Evolutionary conservation across 23 tunicate species (phyloP), one percentile per base, ranked within the genome.

Genomic region (Oikopleura albicans): DNA sequence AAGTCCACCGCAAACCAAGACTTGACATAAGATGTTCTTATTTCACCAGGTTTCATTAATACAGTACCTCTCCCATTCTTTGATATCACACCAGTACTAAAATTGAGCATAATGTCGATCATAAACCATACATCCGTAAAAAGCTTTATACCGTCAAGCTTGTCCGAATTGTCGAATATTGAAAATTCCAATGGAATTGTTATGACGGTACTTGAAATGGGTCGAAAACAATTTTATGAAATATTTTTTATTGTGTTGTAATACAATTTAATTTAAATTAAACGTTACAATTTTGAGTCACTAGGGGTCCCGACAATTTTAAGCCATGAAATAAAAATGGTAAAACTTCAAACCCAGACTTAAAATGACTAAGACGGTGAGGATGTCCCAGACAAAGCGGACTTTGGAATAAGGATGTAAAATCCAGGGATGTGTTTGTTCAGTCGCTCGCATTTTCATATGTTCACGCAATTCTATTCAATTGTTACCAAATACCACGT

Each of bases 41-140:
- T 49, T 8, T 8, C 12, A 8, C 12, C 12, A 49, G 12, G 63
- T 12, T 49, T 49, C 63, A 49, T 49, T 49, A 8, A 12, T 8
- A 49, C 63, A 8, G 63, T 49, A 49, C 22, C 22, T 49, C 63
- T 49, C 22, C 63, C 63, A 49, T 12, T 8, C 12, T 49, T 49
- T 12, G 22, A 12, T 49, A 49, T 22, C 12, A 49, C 63, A 8
- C 97, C 97, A 1, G 97, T 91, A 39, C 92, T 87, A 83, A 91
- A 91, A 57, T 91, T 91, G 0, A 91, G 49, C 2, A 91, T 39
- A 40, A 91, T 91, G 75, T 91, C 97, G 40, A 84, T 57, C 0
- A 89, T 39, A 75, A 91, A 91, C 92, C 92, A 91, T 22, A 85
- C 36, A 83, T 91, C 97, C 36, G 97, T 87, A 22, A 87, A 33